These are phyloP conservation scores for Andrena flavipes DNA, from an alignment of 2,888 invertebrate species.

Conservation along the genomic window DNA sequence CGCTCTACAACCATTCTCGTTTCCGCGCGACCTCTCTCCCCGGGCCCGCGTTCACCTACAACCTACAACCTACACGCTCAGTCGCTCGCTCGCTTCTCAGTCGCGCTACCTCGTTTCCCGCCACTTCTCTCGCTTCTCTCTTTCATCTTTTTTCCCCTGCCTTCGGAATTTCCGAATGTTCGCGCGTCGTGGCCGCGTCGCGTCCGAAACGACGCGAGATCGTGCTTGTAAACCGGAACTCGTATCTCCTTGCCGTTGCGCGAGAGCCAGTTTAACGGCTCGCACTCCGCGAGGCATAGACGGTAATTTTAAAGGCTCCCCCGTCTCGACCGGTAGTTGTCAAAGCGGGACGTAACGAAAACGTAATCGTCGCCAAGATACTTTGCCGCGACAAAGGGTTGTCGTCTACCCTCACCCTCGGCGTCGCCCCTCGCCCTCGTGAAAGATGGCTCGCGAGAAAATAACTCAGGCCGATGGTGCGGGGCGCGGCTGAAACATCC, in stretches of 20 bases:
- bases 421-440: constrained; percentile 2
- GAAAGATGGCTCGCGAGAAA: constrained; percentile 37
- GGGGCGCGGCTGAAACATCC: constrained; percentile 3
- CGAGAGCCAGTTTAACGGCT: constrained; percentile 45
- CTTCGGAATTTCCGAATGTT: too few relatives aligned
- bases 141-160: background rate
- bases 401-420: constrained; percentile 18
- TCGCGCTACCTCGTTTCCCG: constrained; percentile 25
- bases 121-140: constrained; percentile 13
- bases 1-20: constrained; percentile 59
- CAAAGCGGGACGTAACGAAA: constrained; percentile 52
- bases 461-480: constrained; percentile 28
- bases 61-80: background rate
- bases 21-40: constrained; percentile 52
- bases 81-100: background rate
- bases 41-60: too few relatives aligned
- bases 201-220: background rate
- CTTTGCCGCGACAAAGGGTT: constrained; percentile 69
- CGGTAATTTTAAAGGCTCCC: constrained; percentile 60
- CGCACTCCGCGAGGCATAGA: background rate
- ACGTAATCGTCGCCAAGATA: constrained; percentile 64
- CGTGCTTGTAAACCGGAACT: background rate
- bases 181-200: background rate
- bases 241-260: constrained; percentile 10
- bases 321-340: constrained; percentile 66